Base-by-base conservation (phyloP, 2,888 invertebrate species). In the Onthophagus sagittarius region DNA sequence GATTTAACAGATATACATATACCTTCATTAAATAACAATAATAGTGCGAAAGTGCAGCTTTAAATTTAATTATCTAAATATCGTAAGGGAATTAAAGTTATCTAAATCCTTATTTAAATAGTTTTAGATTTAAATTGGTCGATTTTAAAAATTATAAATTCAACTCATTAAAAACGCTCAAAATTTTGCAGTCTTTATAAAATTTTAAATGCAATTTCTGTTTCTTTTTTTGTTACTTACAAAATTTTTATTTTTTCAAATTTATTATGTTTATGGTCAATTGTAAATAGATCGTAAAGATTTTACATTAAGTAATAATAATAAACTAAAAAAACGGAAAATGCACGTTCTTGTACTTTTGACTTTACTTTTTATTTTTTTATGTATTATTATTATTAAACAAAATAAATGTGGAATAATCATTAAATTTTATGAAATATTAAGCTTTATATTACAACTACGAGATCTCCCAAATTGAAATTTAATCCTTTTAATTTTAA, bases 1-100 rank as follows among this genome's bases (percentile, higher is more conserved):
- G 65, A 15, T 73, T 73, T 67, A 73, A 73, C 73, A 73, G 73
- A 71, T 73, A 73, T 72, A 73, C 71, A 64, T 73, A 62, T 73
- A 73, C 65, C 67, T 69, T 71, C 15, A 62, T 71, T 14, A 32
- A 69, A 71, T 71, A 73, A 73, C 71, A 73, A 73, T 71, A 69
- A 71, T 67, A 23, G 73, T 73, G 73, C 71, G 31, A 53, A 65
- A 67, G 73, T 73, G 71, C 69, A 73, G 7, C 39, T 2, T 53
- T 53, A 53, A 53, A 53, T 53, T 53, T 53, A 1, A 23, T 53
- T 53, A 9, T 53, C 11, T 53, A 9, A 53, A 53, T 53, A 67
- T 67, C 67, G 67, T 67, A 7, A 31, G 9, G 23, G 23, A 67
- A 67, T 32, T 31, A 31, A 23, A 23, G 23, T 23, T 67, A 23